Evolutionary conservation across 2,113 vertebrate genomes (phyloP), one percentile per base, ranked within the genome.

Genomic region (Montifringilla adamsi): DNA sequence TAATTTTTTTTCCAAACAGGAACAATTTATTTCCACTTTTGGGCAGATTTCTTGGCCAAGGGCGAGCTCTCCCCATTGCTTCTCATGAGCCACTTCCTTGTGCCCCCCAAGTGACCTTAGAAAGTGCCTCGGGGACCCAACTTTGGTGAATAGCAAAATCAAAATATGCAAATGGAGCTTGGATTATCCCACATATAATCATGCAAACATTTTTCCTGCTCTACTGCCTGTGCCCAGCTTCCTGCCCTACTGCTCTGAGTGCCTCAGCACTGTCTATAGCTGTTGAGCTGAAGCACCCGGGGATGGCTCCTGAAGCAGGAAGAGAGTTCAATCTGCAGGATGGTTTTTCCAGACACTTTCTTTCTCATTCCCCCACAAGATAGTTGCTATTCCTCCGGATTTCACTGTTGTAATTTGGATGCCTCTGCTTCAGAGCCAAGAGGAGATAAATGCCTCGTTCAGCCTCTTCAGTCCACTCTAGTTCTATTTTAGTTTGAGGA

Each of bases 391-490:
- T 95, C 90, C 89, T 96, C 96, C 84, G 75, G 93, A 93, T 96
- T 94, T 94, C 81, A 39, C 88, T 81, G 44, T 58, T 62, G 33
- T 83, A 77, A 92, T 96, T 96, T 95, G 88, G 77, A 83, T 93
- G 78, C 33, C 72, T 93, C 84, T 83, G 15, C 85, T 96, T 95
- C 83, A 97, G 53, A 91, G 86, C 5, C 0, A 68, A 84, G 94
- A 90, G 88, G 35, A 56, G 78, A 93, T 96, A 73, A 97, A 95
- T 97, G 90, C 90, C 90, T 97, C 15, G 2, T 76, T 94, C 93
- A 97, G 62, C 91, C 96, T 97, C 95, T 96, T 96, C 93, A 97
- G 90, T 93, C 93, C 95, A 97, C 90, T 95, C 94, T 73, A 93
- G 79, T 89, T 96, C 95, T 96, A 95, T 97, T 97, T 97, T 81